Conservation (phyloP, 2,797 vertebrate genomes). For the Propithecus deckenii region DNA sequence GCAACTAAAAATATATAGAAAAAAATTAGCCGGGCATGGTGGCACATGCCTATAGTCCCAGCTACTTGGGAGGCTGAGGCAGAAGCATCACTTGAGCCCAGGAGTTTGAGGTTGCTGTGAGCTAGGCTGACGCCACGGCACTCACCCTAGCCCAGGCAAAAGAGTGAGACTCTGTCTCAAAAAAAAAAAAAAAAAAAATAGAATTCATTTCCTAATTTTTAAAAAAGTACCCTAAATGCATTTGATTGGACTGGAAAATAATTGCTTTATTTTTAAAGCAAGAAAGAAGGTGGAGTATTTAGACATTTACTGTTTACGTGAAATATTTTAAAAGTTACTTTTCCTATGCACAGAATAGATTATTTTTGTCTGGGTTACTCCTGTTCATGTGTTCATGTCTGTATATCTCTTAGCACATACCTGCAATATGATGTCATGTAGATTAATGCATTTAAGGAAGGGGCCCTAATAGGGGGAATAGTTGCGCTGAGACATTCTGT, state of each 20-base stretch:
- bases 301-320: background rate
- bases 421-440: background rate
- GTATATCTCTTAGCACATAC: background rate
- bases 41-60: too few species aligned
- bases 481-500: background rate
- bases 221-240: background rate
- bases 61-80: too few species aligned
- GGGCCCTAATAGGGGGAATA: background rate
- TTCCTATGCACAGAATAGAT: background rate
- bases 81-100: too few species aligned
- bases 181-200: too few species aligned
- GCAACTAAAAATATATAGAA: too few species aligned
- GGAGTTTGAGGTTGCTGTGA: too few species aligned
- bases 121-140: too few species aligned
- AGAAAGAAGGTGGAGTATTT: background rate
- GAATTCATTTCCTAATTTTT: background rate
- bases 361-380: background rate
- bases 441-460: background rate
- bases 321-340: background rate
- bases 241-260: background rate
- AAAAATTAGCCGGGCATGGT: too few species aligned
- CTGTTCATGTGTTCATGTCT: background rate
- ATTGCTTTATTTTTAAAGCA: background rate
- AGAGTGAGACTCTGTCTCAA: too few species aligned
- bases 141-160: too few species aligned